Conservation (phyloP, 2,888 invertebrate genomes). For the Andrena camellia region DNA sequence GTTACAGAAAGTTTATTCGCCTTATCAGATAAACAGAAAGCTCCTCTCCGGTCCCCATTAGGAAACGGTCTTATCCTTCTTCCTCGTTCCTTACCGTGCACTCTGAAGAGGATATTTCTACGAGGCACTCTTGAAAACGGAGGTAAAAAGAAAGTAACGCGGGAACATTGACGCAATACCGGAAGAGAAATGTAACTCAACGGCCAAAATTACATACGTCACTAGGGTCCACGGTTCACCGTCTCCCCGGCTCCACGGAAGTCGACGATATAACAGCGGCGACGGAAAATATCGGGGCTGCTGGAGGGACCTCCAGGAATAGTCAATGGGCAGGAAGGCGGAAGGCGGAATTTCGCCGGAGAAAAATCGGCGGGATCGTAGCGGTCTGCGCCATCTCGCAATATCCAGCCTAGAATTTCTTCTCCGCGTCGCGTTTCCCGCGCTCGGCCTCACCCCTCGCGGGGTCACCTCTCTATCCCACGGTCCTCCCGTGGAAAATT, state of each 20-base stretch:
- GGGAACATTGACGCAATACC: too few relatives aligned
- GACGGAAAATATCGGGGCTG: background rate
- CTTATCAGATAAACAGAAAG: too few relatives aligned
- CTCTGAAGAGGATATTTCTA: too few relatives aligned
- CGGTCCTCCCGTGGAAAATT: slow-evolving; percentile 25
- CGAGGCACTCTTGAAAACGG: too few relatives aligned
- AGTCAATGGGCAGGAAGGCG: background rate
- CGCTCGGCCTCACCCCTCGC: background rate
- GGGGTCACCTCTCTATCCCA: slow-evolving; percentile 5
- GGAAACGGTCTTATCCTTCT: too few relatives aligned
- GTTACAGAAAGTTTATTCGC: too few relatives aligned
- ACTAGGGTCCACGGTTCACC: background rate
- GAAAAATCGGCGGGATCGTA: slow-evolving; percentile 10
- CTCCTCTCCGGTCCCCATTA: too few relatives aligned
- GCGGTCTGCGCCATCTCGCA: slow-evolving; percentile 4
- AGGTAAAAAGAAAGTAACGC: too few relatives aligned
- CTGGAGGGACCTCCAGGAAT: background rate
- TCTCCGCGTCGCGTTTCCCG: background rate
- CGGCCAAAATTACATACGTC: too few relatives aligned
- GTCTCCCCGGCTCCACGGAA: background rate
- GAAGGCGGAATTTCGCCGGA: slow-evolving; percentile 9
- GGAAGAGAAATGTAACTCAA: too few relatives aligned
- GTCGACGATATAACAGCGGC: background rate
- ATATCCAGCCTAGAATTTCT: slow-evolving; percentile 39
- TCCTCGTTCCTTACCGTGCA: too few relatives aligned